Conservation (phyloP, 2,113 vertebrate species). For the Circaetus gallicus region DNA sequence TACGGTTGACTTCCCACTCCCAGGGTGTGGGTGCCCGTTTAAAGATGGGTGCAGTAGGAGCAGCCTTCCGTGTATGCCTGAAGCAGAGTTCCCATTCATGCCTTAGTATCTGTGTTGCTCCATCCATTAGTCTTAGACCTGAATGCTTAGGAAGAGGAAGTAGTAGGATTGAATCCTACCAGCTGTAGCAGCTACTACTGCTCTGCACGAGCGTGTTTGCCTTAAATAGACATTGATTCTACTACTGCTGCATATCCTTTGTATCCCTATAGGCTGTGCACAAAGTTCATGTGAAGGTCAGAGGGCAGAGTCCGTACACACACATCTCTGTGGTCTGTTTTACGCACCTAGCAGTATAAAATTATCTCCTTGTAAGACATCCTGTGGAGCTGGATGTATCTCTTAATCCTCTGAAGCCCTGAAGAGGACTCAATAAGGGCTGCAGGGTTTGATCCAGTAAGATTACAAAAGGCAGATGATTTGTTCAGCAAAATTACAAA, state of each 20-base stretch:
- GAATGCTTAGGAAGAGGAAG: not conserved
- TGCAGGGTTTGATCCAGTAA: not conserved
- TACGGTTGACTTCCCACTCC: not conserved
- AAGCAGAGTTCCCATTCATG: not conserved
- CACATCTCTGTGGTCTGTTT: not conserved
- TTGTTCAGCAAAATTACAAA: not conserved
- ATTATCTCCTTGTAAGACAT: not conserved
- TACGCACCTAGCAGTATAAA: not conserved
- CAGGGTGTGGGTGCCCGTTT: not conserved
- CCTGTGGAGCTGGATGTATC: not conserved
- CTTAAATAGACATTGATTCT: not conserved
- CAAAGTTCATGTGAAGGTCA: not conserved
- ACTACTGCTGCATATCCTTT: not conserved
- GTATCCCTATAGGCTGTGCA: not conserved
- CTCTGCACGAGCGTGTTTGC: not conserved
- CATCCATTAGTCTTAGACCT: not conserved
- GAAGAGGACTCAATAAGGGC: not conserved
- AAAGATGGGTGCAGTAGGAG: not conserved
- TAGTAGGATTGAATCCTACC: not conserved
- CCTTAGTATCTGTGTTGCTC: not conserved
- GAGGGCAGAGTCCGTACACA: not conserved
- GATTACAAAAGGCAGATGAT: not conserved
- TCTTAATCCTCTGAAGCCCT: not conserved
- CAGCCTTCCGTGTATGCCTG: not conserved
- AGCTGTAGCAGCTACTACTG: not conserved